Conservation (phyloP, 2,113 vertebrate species). For the Dascyllus trimaculatus region DNA sequence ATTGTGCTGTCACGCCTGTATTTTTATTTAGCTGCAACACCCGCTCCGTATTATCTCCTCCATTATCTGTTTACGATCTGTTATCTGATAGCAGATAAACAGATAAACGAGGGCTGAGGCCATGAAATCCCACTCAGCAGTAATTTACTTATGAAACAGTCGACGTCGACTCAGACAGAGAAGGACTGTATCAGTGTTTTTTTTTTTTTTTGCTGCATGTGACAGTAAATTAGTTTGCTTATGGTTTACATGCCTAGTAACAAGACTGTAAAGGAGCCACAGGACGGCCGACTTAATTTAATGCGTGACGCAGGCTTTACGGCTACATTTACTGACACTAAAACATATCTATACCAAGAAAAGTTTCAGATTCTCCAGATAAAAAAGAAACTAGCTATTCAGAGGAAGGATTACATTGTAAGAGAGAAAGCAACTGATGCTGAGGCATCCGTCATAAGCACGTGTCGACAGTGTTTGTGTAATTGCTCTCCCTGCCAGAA, state of each 20-base stretch:
- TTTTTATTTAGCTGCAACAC: not conserved
- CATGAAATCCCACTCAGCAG: not conserved
- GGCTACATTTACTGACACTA: not conserved
- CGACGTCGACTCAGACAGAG: not conserved
- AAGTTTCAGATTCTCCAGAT: too few relatives aligned
- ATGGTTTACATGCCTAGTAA: not conserved
- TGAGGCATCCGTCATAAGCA: too few relatives aligned
- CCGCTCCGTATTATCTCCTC: not conserved
- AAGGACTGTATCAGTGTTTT: not conserved
- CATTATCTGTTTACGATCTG: constrained; percentile 29
- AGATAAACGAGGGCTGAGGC: not conserved
- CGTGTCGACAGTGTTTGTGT: too few relatives aligned
- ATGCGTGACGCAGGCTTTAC: not conserved
- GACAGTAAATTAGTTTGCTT: not conserved
- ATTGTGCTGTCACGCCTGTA: not conserved
- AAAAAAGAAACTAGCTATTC: too few relatives aligned
- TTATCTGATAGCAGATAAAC: constrained; percentile 4
- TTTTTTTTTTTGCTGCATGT: not conserved
- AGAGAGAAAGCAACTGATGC: too few relatives aligned
- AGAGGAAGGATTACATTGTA: too few relatives aligned
- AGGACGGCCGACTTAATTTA: not conserved
- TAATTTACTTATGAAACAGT: constrained; percentile 32
- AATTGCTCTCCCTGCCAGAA: too few relatives aligned
- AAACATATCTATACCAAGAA: too few relatives aligned
- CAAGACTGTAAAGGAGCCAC: not conserved